These are phyloP conservation scores for Rousettus leschenaultii DNA, from an alignment of 2,113 vertebrate species.

Conservation along the genomic window DNA sequence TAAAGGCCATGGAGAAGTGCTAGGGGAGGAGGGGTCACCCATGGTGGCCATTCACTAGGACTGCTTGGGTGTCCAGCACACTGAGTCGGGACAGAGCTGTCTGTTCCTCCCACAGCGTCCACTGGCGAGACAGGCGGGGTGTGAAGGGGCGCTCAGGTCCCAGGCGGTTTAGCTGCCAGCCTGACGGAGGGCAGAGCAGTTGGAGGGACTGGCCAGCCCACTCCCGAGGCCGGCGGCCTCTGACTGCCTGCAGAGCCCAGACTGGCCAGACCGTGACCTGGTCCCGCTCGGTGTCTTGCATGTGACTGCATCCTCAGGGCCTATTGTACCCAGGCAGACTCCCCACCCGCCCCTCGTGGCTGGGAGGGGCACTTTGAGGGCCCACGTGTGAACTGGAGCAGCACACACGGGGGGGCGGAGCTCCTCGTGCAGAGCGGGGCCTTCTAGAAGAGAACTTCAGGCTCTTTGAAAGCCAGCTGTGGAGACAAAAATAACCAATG, in stretches of 20 bases:
- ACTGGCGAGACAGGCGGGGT: not conserved
- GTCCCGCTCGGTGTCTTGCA: not conserved
- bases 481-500: not conserved
- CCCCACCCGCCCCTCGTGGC: too few species aligned
- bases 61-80: too few species aligned
- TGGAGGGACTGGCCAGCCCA: not conserved
- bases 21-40: not conserved
- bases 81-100: not conserved
- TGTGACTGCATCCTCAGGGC: not conserved
- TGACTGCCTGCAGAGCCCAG: not conserved
- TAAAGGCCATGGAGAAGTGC: not conserved
- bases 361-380: accelerated
- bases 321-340: not conserved
- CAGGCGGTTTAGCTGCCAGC: not conserved
- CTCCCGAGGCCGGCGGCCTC: not conserved
- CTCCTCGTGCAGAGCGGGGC: not conserved
- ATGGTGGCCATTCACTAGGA: accelerated
- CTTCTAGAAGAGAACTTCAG: not conserved
- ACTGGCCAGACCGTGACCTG: not conserved
- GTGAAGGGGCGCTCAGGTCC: not conserved
- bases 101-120: accelerated
- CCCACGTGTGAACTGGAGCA: too few species aligned
- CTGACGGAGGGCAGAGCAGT: not conserved
- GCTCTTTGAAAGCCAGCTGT: not conserved
- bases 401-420: not conserved